Conservation (phyloP, 1,140 invertebrate species). For the Ditylenchus dipsaci region DNA sequence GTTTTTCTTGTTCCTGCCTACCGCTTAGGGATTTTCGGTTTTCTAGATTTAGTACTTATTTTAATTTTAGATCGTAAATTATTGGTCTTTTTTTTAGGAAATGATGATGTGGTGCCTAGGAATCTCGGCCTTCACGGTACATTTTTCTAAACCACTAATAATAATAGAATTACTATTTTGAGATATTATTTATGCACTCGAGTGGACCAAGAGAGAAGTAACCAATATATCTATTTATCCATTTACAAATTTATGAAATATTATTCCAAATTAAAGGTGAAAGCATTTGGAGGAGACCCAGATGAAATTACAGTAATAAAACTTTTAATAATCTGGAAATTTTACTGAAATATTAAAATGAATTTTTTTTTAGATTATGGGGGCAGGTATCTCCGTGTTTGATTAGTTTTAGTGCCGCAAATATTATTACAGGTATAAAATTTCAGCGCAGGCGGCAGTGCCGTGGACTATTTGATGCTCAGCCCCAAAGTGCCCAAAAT, state of each 20-base stretch:
- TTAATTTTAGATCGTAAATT: no score
- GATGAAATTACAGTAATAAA: constrained; percentile 69
- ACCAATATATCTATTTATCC: no score
- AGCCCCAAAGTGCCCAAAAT: constrained; percentile 12
- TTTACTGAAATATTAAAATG: neutral
- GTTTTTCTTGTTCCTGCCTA: constrained; percentile 59
- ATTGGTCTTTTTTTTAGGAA: neutral
- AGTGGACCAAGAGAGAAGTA: constrained; percentile 72
- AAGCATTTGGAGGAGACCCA: constrained; percentile 70
- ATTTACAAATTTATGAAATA: no score
- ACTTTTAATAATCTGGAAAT: constrained; percentile 64
- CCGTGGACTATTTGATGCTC: constrained; percentile 7
- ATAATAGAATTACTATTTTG: neutral
- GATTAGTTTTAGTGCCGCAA: no score
- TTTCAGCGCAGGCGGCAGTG: constrained; percentile 31
- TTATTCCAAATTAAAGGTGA: constrained; percentile 17
- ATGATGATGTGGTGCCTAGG: constrained; percentile 37
- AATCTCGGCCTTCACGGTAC: constrained; percentile 46
- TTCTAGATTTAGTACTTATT: constrained; percentile 48
- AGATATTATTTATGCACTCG: constrained; percentile 67
- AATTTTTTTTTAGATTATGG: no score
- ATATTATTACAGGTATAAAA: neutral
- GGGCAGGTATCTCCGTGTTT: no score
- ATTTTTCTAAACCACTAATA: constrained; percentile 10
- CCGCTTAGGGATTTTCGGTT: constrained; percentile 51